A percentile compares a stretch with the other conserved stretches of the same genome.
These are phyloP conservation scores for Pseudomyrmex dendroicus DNA, from an alignment of 1,140 invertebrate genomes.

Conservation along the genomic window DNA sequence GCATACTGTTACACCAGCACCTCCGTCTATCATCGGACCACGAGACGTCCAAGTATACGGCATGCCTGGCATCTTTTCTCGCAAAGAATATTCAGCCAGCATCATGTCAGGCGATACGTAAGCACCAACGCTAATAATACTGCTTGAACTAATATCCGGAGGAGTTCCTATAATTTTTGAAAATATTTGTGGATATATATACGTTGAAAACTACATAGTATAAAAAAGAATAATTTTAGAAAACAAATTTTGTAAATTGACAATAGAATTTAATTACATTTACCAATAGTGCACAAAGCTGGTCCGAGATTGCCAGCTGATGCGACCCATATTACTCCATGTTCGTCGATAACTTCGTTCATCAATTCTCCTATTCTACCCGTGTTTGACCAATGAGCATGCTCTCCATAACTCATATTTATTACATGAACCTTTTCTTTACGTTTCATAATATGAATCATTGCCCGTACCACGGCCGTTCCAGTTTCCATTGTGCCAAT, in stretches of 20 bases:
- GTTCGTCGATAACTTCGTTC: slow-evolving; percentile 96
- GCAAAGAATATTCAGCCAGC: slow-evolving; percentile 96
- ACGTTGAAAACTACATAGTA: neutral
- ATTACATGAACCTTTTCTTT: slow-evolving; percentile 92
- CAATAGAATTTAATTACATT: slow-evolving; percentile 19
- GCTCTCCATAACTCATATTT: slow-evolving; percentile 99
- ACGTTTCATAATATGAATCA: slow-evolving; percentile 93
- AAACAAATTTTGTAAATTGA: neutral
- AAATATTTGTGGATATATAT: slow-evolving; percentile 12
- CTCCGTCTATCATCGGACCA: slow-evolving; percentile 95
- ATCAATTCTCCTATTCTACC: slow-evolving; percentile 94
- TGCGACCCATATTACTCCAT: slow-evolving; percentile 95
- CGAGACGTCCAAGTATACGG: slow-evolving; percentile 98
- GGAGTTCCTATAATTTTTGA: slow-evolving; percentile 88
- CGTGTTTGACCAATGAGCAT: slow-evolving; percentile 94
- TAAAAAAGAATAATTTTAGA: neutral
- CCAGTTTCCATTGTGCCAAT: slow-evolving; percentile 98
- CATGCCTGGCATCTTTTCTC: slow-evolving; percentile 92
- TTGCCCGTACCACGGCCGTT: slow-evolving; percentile 94
- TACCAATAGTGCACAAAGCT: slow-evolving; percentile 94
- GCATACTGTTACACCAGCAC: slow-evolving; percentile 94
- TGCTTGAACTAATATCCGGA: slow-evolving; percentile 93
- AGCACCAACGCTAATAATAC: slow-evolving; percentile 96
- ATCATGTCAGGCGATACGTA: slow-evolving; percentile 99
- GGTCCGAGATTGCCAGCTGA: slow-evolving; percentile 98